Percentiles rank a stretch among this genome's conserved stretches.
These are phyloP conservation scores for Platysteira castanea DNA, from an alignment of 2,113 vertebrate genomes.

Conservation along the genomic window DNA sequence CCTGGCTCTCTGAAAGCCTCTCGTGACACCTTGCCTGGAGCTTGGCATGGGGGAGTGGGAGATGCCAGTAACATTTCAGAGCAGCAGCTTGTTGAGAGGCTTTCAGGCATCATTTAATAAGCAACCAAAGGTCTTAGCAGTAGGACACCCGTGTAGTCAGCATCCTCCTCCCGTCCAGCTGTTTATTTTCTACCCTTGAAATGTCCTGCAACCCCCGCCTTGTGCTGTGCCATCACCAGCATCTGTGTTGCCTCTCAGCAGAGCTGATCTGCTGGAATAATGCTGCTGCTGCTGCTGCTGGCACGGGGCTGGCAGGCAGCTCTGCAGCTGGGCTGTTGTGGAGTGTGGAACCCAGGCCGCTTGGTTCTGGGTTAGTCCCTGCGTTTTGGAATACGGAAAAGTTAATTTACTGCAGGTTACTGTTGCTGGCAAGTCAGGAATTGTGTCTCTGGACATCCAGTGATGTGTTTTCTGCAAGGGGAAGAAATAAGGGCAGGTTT, in stretches of 20 bases:
- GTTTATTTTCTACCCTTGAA: conserved; percentile 47
- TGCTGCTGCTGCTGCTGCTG: not conserved
- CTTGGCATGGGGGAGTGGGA: not conserved
- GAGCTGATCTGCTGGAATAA: not conserved
- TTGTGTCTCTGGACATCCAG: not conserved
- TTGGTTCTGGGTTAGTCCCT: not conserved
- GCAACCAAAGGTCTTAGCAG: conserved; percentile 6
- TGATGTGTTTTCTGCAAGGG: not conserved
- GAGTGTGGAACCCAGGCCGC: not conserved
- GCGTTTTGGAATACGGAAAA: not conserved
- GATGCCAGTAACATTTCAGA: not conserved
- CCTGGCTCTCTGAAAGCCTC: accelerated
- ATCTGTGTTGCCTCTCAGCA: not conserved
- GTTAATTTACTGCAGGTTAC: not conserved
- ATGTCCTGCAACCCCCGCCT: conserved; percentile 20
- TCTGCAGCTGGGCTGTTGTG: not conserved
- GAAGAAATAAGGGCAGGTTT: not conserved
- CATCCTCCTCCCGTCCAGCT: conserved; percentile 46
- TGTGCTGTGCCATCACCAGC: not conserved
- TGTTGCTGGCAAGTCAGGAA: not conserved
- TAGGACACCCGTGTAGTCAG: not conserved
- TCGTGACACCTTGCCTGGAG: not conserved
- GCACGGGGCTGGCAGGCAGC: not conserved
- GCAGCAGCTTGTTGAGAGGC: not conserved
- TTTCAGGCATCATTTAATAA: conserved; percentile 39